Evolutionary conservation across 2,888 invertebrate species (phyloP), one percentile per base, ranked within the genome.

Genomic region (Atethmia centrago): DNA sequence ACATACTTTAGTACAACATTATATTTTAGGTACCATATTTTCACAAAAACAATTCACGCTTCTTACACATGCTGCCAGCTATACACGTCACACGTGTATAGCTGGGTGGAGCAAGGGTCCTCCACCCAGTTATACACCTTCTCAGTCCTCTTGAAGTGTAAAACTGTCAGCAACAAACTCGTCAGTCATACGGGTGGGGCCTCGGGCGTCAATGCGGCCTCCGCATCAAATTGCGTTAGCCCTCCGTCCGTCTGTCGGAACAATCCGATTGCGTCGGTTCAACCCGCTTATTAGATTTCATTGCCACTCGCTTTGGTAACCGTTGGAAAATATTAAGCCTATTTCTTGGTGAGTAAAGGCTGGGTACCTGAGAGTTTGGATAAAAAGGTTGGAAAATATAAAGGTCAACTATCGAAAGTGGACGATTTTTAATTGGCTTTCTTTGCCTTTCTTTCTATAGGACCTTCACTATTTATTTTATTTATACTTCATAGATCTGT

Each of bases 211-310:
- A 78, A 62, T 78, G 72, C 77, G 69, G 55, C 56, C 73, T 83
- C 74, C 42, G 53, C 81, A 56, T 64, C 78, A 85, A 86, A 86
- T 86, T 79, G 69, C 61, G 79, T 85, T 85, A 84, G 65, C 70
- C 79, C 73, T 72, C 73, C 75, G 80, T 78, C 87, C 78, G 84
- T 85, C 85, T 82, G 86, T 68, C 72, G 78, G 84, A 77, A 87
- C 86, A 86, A 86, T 87, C 86, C 74, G 78, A 87, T 87, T 85
- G 79, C 73, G 80, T 71, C 77, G 78, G 75, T 84, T 80, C 84
- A 74, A 82, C 77, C 77, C 72, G 75, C 78, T 87, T 87, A 87
- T 87, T 87, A 79, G 79, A 85, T 86, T 85, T 56, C 58, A 42
- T 69, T 71, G 68, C 64, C 49, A 71, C 65, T 71, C 71, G 59